Percentiles rank a stretch among this genome's conserved stretches.
Conservation (phyloP, 2,888 invertebrate species). For the Chromoteleia sp. region DNA sequence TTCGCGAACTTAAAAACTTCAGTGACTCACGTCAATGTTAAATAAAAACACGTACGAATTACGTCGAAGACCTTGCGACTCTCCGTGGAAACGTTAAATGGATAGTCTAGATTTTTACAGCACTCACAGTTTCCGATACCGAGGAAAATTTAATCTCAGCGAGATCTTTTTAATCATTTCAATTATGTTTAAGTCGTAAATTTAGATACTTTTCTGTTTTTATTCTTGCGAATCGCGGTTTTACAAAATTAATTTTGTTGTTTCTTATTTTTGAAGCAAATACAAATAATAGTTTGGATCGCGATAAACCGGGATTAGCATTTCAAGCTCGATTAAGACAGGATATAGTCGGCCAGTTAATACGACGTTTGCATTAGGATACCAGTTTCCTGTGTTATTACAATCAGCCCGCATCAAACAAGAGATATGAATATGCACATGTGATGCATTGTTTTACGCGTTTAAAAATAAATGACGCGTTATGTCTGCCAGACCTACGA, state of each 20-base stretch:
- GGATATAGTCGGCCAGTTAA: conserved; percentile 22
- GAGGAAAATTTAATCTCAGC: no score
- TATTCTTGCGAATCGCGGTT: no score
- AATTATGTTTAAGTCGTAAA: no score
- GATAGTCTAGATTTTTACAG: conserved; percentile 8
- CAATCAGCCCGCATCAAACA: conserved; percentile 28
- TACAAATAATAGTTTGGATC: not conserved
- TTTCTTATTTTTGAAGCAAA: no score
- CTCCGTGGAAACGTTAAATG: conserved; percentile 12
- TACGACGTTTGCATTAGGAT: conserved; percentile 22
- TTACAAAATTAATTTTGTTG: no score
- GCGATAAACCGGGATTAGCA: conserved; percentile 14
- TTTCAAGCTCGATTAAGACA: conserved; percentile 35
- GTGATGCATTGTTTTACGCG: conserved; percentile 52
- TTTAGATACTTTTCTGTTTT: no score
- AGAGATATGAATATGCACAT: conserved; percentile 39
- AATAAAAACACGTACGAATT: conserved; percentile 43
- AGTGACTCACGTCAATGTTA: conserved; percentile 30
- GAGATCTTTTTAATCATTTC: no score
- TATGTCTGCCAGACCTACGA: conserved; percentile 55
- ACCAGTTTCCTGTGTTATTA: conserved; percentile 25
- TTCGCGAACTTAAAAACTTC: conserved; percentile 34
- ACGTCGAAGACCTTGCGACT: conserved; percentile 12
- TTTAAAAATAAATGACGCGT: conserved; percentile 58
- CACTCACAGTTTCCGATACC: not conserved